Conservation (phyloP, 2,113 vertebrate species). For the Etheostoma cragini region DNA sequence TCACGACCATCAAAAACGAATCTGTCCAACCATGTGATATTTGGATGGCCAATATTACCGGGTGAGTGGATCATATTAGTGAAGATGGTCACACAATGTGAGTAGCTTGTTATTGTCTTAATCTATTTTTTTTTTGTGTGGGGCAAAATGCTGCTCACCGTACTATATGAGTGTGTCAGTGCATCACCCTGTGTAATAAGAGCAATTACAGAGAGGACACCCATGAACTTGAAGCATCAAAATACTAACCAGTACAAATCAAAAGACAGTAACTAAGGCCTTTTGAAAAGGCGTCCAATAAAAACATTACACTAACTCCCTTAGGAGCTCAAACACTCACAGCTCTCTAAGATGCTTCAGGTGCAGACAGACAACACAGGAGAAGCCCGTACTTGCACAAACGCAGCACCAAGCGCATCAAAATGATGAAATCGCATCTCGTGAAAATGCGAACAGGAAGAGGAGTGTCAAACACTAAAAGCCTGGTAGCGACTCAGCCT, state of each 20-base stretch:
- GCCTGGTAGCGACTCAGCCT: slow-evolving; percentile 10
- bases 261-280: slow-evolving; percentile 39
- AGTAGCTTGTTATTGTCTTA: slow-evolving; percentile 16
- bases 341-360: slow-evolving; percentile 47
- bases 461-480: slow-evolving; percentile 23
- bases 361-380: slow-evolving; percentile 39
- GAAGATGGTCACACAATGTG: slow-evolving; percentile 12
- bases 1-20: slow-evolving; percentile 68
- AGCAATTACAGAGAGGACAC: slow-evolving; percentile 26
- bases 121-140: not conserved
- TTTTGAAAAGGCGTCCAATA: slow-evolving; percentile 50
- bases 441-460: not conserved
- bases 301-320: slow-evolving; percentile 60
- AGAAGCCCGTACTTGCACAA: slow-evolving; percentile 24
- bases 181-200: slow-evolving; percentile 6
- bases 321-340: slow-evolving; percentile 37
- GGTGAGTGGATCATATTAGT: slow-evolving; percentile 52
- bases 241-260: slow-evolving; percentile 17
- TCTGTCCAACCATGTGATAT: slow-evolving; percentile 60
- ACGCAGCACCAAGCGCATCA: slow-evolving; percentile 18
- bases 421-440: not conserved
- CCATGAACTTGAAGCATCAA: not conserved
- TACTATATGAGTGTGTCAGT: slow-evolving; percentile 2
- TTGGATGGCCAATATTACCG: slow-evolving; percentile 35
- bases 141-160: not conserved